Base-by-base conservation (phyloP, 2,888 invertebrate genomes). In the Lacanobia oleracea region DNA sequence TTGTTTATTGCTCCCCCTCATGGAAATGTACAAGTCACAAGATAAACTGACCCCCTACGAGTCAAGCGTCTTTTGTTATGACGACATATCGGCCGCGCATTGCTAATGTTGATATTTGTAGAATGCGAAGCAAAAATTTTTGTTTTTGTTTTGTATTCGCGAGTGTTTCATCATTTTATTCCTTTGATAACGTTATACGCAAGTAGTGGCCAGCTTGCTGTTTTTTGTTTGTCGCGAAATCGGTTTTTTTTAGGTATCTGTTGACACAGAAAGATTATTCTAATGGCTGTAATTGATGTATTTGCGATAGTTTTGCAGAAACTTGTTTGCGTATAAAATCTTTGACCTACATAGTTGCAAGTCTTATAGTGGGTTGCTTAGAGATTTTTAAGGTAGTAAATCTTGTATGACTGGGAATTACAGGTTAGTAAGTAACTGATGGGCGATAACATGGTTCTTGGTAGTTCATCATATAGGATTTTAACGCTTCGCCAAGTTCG, bases 41-140 rank as follows among this genome's bases (percentile, higher is more conserved):
- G 93, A 93, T 94, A 94, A 89, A 43, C 87, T 94, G 94, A 93
- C 93, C 95, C 94, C 95, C 95, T 88, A 89, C 89, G 91, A 81
- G 90, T 86, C 84, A 82, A 75, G 57, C 73, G 72, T 73, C 87
- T 88, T 75, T 64, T 81, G 66, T 81, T 82, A 87, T 95, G 94
- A 94, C 90, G 94, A 93, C 93, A 94, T 82, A 84, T 54, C 67
- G 67, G 72, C 50, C 67, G 64, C 33, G 75, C 72, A 88, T 94
- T 94, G 91, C 87, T 81, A 69, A 69, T 88, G 82, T 88, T 90
- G 87, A 86, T 87, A 72, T 65, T 59, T 61, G 60, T 56, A 60
- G 43, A 81, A 89, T 88, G 85, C 54, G 72, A 64, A 63, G 66
- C 76, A 72, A 82, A 83, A 83, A 84, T 85, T 75, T 80, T 77